Conservation (phyloP, 2,113 vertebrate species). For the Lycaon pictus region DNA sequence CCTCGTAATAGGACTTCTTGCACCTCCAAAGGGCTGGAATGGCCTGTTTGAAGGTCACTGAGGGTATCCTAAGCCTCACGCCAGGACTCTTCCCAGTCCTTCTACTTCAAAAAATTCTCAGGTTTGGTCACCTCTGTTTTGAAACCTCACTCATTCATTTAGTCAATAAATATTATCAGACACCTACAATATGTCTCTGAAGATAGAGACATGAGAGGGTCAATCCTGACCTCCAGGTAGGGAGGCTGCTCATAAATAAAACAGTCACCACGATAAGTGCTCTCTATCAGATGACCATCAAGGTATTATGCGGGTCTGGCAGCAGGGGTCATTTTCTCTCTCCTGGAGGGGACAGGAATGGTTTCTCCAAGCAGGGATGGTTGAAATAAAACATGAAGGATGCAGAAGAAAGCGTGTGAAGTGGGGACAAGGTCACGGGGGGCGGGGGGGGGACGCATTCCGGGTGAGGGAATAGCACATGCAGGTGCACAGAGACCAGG, state of each 20-base stretch:
- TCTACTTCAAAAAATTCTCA: background rate
- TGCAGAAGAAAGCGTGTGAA: slow-evolving; percentile 16
- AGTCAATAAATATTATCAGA: background rate
- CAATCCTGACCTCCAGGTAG: background rate
- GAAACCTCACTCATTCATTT: slow-evolving; percentile 6
- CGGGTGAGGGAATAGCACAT: background rate
- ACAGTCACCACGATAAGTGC: background rate
- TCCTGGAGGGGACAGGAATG: background rate
- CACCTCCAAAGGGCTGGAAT: background rate
- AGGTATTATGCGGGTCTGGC: background rate
- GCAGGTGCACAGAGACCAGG: background rate
- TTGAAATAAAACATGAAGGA: slow-evolving; percentile 51
- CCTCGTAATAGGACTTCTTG: background rate
- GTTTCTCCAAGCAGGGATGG: slow-evolving; percentile 40
- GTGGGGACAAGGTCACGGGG: background rate
- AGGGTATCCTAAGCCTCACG: background rate
- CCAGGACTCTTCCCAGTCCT: background rate
- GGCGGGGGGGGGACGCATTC: background rate
- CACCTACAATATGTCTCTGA: background rate
- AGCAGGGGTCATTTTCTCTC: slow-evolving; percentile 3
- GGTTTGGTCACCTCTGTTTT: background rate
- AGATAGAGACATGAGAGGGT: slow-evolving; percentile 16
- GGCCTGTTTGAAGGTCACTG: background rate
- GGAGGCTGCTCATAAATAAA: background rate
- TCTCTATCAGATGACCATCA: background rate